phyloP scores from a whole-genome alignment of 2,113 vertebrate genomes.

The Macquaria australasica region DNA sequence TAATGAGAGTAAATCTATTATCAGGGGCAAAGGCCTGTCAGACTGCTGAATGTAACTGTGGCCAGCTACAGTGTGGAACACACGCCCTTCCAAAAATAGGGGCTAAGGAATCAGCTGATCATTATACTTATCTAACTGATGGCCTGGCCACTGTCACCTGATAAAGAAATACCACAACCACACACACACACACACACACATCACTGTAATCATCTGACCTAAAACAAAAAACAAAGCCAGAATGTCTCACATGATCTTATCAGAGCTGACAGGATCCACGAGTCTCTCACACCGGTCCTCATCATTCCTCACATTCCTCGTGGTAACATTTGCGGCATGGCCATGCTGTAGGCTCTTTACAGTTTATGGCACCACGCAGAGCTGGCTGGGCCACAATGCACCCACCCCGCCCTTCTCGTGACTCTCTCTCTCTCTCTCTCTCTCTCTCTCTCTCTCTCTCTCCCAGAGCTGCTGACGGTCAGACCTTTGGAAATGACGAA shows the following conservation, averaged over 20 bases:
- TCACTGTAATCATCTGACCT: conserved; percentile 59
- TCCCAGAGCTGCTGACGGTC: conserved; percentile 53
- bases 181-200: conserved; percentile 29
- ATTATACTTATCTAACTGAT: conserved; percentile 38
- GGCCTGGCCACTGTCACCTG: conserved; percentile 59
- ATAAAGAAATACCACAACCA: conserved; percentile 12
- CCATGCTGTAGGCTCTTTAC: conserved; percentile 22
- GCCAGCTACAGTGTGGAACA: conserved; percentile 12
- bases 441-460: conserved; percentile 12
- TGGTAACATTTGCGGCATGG: conserved; percentile 35
- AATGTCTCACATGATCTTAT: conserved; percentile 70
- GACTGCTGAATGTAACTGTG: background rate
- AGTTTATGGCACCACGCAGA: conserved; percentile 23
- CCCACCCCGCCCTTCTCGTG: conserved; percentile 40
- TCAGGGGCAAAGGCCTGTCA: background rate
- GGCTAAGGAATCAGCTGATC: conserved; percentile 38
- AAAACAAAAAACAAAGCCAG: conserved; percentile 41
- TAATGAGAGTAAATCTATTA: background rate
- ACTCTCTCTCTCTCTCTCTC: conserved; percentile 40
- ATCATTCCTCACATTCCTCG: conserved; percentile 76
- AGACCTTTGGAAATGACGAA: conserved; percentile 59
- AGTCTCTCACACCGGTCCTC: conserved; percentile 57
- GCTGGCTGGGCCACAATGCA: conserved; percentile 3
- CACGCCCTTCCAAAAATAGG: conserved; percentile 40
- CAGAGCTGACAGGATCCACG: conserved; percentile 66